Percentiles rank a stretch among this genome's conserved stretches.
Evolutionary conservation across 2,797 vertebrate genomes (phyloP).

Genomic region (Ataeniobius toweri): DNA sequence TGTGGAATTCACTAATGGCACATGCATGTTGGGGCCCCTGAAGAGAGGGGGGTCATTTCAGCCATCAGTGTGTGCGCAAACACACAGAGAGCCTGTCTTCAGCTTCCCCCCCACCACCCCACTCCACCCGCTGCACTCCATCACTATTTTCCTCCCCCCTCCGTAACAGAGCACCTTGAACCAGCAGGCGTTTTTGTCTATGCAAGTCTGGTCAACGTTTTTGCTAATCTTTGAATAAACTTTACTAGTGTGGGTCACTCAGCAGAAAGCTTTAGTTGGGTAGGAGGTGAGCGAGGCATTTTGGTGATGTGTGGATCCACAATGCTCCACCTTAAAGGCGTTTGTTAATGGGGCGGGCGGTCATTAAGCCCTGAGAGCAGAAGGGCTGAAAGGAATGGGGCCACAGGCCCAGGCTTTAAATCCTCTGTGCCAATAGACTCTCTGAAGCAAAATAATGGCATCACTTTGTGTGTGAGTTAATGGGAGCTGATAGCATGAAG

Average conservation of each 20-base stretch:
- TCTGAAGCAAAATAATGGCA: constrained; percentile 89
- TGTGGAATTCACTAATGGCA: constrained; percentile 85
- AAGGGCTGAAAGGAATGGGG: constrained; percentile 83
- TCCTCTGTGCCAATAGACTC: constrained; percentile 80
- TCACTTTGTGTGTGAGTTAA: constrained; percentile 86
- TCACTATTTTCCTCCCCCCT: constrained; percentile 45
- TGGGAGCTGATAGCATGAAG: constrained; percentile 88
- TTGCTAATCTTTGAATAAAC: constrained; percentile 74
- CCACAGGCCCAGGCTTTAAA: constrained; percentile 81
- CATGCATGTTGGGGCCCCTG: constrained; percentile 80
- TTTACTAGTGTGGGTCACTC: constrained; percentile 67
- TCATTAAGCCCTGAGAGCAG: constrained; percentile 76
- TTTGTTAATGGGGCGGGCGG: constrained; percentile 80
- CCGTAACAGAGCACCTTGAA: constrained; percentile 48
- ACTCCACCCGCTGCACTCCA: constrained; percentile 40
- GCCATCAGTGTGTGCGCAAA: constrained; percentile 78
- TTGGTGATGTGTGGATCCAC: constrained; percentile 60
- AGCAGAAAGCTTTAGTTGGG: constrained; percentile 62
- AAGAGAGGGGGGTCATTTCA: constrained; percentile 76
- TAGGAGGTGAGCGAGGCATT: constrained; percentile 61
- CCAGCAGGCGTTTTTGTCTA: constrained; percentile 63
- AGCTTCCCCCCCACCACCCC: constrained; percentile 47
- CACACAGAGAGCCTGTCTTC: constrained; percentile 77
- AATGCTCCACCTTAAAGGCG: constrained; percentile 79
- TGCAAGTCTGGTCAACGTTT: constrained; percentile 68